Conservation (phyloP, 2,113 vertebrate genomes). For the Paradisaea rubra region DNA sequence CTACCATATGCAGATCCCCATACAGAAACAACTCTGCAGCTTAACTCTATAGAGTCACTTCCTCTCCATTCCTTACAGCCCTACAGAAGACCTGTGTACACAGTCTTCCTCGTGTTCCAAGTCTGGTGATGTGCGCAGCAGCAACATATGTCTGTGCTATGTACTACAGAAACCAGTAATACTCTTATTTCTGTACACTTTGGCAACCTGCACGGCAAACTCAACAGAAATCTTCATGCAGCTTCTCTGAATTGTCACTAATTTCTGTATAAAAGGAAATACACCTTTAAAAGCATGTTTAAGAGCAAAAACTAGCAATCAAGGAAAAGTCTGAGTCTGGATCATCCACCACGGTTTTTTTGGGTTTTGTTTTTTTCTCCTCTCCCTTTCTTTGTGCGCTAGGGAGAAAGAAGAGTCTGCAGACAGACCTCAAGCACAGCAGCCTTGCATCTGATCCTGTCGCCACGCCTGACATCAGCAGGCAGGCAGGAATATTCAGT, state of each 20-base stretch:
- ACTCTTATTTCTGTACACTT: neutral
- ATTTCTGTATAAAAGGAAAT: neutral
- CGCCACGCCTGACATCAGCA: neutral
- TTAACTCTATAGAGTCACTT: neutral
- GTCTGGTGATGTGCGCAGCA: neutral
- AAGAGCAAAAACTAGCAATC: neutral
- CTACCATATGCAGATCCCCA: neutral
- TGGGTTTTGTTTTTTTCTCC: neutral
- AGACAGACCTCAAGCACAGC: neutral
- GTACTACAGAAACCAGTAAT: neutral
- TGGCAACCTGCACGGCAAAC: neutral
- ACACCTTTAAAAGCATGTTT: neutral
- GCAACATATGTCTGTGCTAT: neutral
- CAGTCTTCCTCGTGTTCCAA: neutral
- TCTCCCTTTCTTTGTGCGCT: neutral
- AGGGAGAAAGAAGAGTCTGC: neutral
- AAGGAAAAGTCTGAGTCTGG: neutral
- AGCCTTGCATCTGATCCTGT: neutral
- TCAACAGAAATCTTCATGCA: accelerated
- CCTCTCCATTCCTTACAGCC: neutral
- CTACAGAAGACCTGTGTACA: neutral
- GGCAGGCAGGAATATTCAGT: neutral
- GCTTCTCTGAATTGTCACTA: neutral
- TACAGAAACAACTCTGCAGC: neutral
- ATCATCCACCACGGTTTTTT: neutral